Percentiles rank a stretch among this genome's conserved stretches.
Evolutionary conservation across 2,888 invertebrate genomes (phyloP).

Genomic region (Geotrupes spiniger): DNA sequence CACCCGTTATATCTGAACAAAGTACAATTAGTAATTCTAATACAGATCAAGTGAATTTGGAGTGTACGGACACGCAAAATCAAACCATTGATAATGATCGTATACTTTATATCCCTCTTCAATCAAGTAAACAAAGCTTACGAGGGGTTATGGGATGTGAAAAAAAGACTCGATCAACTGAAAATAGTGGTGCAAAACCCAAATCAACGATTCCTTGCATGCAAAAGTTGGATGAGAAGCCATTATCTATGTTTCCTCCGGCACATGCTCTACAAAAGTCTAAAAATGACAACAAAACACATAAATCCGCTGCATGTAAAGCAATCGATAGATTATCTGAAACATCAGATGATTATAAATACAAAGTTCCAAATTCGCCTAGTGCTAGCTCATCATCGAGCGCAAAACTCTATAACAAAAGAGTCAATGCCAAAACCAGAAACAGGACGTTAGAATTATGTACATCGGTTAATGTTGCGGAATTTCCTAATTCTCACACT

Average conservation of each 20-base stretch:
- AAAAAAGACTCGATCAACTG: slow-evolving; percentile 57
- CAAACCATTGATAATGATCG: slow-evolving; percentile 56
- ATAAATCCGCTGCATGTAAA: slow-evolving; percentile 19
- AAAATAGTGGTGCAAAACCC: slow-evolving; percentile 45
- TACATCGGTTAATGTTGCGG: slow-evolving; percentile 38
- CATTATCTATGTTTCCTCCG: slow-evolving; percentile 48
- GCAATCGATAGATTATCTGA: slow-evolving; percentile 28
- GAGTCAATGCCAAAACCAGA: slow-evolving; percentile 37
- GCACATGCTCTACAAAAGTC: slow-evolving; percentile 57
- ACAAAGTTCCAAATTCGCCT: slow-evolving; percentile 49
- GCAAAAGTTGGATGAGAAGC: slow-evolving; percentile 25
- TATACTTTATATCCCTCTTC: slow-evolving; percentile 64
- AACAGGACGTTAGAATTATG: slow-evolving; percentile 34
- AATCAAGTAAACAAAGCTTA: slow-evolving; percentile 42
- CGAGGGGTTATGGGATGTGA: no score
- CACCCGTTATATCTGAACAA: slow-evolving; percentile 47
- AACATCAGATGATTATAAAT: slow-evolving; percentile 41
- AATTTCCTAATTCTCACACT: slow-evolving; percentile 33
- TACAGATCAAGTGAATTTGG: slow-evolving; percentile 56
- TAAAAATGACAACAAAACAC: slow-evolving; percentile 48
- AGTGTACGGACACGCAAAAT: slow-evolving; percentile 47
- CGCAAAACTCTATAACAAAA: slow-evolving; percentile 43
- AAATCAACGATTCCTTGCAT: background rate
- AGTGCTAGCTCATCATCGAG: slow-evolving; percentile 50
- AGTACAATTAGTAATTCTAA: slow-evolving; percentile 52